These are phyloP conservation scores for Spodoptera picta DNA, from an alignment of 2,888 invertebrate genomes.

Conservation along the genomic window DNA sequence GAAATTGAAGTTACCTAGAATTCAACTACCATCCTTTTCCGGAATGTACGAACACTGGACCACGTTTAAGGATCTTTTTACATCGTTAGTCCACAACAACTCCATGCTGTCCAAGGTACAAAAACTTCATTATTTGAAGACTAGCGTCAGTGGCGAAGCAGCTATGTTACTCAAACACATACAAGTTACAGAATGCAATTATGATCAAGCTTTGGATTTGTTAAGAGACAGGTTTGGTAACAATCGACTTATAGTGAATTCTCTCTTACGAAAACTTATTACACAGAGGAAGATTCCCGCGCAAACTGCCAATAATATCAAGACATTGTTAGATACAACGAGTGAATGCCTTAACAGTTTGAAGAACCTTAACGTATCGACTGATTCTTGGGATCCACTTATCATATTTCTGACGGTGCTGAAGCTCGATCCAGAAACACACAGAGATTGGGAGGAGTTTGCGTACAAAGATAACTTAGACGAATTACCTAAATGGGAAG, in stretches of 20 bases:
- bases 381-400: conserved; percentile 40
- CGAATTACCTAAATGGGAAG: conserved; percentile 14
- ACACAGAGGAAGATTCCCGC: conserved; percentile 8
- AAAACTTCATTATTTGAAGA: conserved; percentile 31
- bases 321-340: conserved; percentile 20
- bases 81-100: conserved; percentile 19
- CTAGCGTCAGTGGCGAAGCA: conserved; percentile 24
- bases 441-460: conserved; percentile 46
- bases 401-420: conserved; percentile 51
- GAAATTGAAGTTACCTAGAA: conserved; percentile 22
- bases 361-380: conserved; percentile 1
- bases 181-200: conserved; percentile 23
- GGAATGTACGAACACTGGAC: conserved; percentile 33
- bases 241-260: conserved; percentile 22
- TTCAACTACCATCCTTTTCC: conserved; percentile 18
- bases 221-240: conserved; percentile 11
- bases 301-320: conserved; percentile 13
- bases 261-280: conserved; percentile 6
- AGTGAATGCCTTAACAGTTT: conserved; percentile 19
- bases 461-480: conserved; percentile 7
- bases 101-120: conserved; percentile 14
- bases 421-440: too few species aligned
- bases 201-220: conserved; percentile 18
- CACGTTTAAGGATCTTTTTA: conserved; percentile 21
- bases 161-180: conserved; percentile 19